Conservation (phyloP, 92 coral and sea anemone species). For the Isaurus tuberculatus region DNA sequence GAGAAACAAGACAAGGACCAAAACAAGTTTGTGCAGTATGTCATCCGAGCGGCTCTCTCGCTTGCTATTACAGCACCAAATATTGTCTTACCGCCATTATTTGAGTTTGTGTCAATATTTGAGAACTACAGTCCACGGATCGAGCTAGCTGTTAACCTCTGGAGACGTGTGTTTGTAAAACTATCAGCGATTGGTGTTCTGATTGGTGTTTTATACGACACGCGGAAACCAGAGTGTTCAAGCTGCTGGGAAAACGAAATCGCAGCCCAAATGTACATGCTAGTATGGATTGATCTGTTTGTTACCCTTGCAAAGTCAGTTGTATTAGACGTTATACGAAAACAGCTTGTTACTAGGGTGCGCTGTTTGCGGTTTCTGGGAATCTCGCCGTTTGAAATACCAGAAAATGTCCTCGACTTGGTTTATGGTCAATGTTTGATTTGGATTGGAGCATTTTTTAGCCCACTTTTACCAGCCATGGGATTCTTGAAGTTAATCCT, state of each 20-base stretch:
- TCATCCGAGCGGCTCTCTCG: constrained; percentile 56
- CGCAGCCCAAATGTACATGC: constrained; percentile 93
- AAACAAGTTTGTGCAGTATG: constrained; percentile 48
- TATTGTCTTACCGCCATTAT: constrained; percentile 84
- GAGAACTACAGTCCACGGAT: constrained; percentile 94
- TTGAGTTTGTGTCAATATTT: constrained; percentile 89
- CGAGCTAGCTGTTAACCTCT: constrained; percentile 88
- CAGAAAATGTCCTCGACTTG: constrained; percentile 85
- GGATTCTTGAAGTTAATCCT: constrained; percentile 87
- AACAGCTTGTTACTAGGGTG: constrained; percentile 57
- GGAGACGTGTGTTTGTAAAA: constrained; percentile 86
- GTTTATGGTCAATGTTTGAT: constrained; percentile 88
- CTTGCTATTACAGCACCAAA: constrained; percentile 92
- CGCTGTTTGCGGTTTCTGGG: constrained; percentile 69
- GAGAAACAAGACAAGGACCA: constrained; percentile 52
- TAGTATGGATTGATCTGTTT: constrained; percentile 84
- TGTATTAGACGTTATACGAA: constrained; percentile 76
- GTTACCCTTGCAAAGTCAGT: constrained; percentile 74
- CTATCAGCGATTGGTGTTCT: constrained; percentile 89
- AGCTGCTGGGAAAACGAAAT: constrained; percentile 90
- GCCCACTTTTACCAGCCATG: constrained; percentile 88
- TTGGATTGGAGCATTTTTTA: constrained; percentile 90
- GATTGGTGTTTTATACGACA: constrained; percentile 73
- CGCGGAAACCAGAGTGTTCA: constrained; percentile 64
- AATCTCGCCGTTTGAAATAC: constrained; percentile 88